These are phyloP conservation scores for Sitophilus oryzae DNA, from an alignment of 1,140 invertebrate genomes.

Conservation along the genomic window DNA sequence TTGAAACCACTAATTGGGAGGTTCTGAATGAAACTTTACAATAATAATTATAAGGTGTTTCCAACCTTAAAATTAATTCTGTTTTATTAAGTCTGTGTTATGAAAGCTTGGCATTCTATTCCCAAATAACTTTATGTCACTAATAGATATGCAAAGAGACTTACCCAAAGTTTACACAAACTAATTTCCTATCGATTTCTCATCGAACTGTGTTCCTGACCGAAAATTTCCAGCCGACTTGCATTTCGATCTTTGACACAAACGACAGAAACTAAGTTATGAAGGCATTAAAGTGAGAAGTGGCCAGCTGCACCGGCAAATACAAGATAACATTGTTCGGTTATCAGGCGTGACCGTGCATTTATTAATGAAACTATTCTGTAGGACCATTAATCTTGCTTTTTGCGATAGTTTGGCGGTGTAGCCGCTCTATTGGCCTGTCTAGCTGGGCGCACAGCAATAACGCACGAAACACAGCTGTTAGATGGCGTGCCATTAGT, in stretches of 20 bases:
- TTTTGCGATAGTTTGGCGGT: constrained; percentile 12
- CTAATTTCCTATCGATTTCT: too few relatives aligned
- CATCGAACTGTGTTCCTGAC: too few relatives aligned
- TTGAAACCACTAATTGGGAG: too few relatives aligned
- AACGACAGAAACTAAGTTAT: not conserved
- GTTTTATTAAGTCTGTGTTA: too few relatives aligned
- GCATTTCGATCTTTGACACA: not conserved
- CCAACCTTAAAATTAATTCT: too few relatives aligned
- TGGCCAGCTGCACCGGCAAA: constrained; percentile 2
- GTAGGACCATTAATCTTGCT: constrained; percentile 8
- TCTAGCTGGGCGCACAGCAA: not conserved
- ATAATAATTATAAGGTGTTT: too few relatives aligned
- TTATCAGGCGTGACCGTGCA: constrained; percentile 8
- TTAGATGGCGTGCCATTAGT: constrained; percentile 9
- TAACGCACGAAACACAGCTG: constrained; percentile 4
- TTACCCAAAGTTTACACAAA: too few relatives aligned
- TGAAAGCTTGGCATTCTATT: too few relatives aligned
- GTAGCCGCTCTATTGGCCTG: constrained; percentile 12
- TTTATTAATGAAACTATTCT: constrained; percentile 13
- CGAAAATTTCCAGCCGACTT: too few relatives aligned
- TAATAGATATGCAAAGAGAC: too few relatives aligned
- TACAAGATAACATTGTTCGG: constrained; percentile 13
- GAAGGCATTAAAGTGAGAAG: constrained; percentile 2
- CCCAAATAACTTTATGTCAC: too few relatives aligned
- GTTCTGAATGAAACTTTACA: too few relatives aligned